These are phyloP conservation scores for Podargus strigoides DNA, from an alignment of 2,797 vertebrate genomes.

Conservation along the genomic window DNA sequence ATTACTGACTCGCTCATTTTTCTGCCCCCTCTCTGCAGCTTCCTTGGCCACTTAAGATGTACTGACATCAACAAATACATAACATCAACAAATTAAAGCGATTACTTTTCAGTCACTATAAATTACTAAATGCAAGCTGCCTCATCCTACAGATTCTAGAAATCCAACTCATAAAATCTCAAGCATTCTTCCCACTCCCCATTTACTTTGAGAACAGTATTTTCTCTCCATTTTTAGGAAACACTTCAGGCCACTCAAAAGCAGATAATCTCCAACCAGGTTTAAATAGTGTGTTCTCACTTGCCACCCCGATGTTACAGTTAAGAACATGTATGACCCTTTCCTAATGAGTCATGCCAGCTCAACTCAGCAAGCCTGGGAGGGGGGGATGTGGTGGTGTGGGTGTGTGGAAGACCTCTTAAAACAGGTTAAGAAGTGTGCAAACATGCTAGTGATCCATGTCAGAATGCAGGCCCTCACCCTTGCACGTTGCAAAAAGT, in stretches of 20 bases:
- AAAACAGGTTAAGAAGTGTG: not conserved
- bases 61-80: not conserved
- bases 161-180: not conserved
- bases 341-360: not conserved
- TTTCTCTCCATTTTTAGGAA: not conserved
- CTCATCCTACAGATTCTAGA: not conserved
- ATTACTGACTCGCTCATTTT: not conserved
- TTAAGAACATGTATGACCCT: not conserved
- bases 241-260: not conserved
- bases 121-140: not conserved
- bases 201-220: not conserved
- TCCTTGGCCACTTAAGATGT: not conserved
- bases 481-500: not conserved
- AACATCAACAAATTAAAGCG: not conserved
- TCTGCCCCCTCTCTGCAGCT: not conserved
- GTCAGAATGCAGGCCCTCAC: not conserved
- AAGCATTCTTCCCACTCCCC: not conserved
- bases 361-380: not conserved
- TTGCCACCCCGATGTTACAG: not conserved
- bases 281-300: not conserved
- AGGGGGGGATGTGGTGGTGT: too few species aligned
- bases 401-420: too few species aligned
- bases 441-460: not conserved
- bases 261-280: not conserved
- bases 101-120: not conserved